These are phyloP conservation scores for Gavia stellata DNA, from an alignment of 2,113 vertebrate genomes.

Conservation along the genomic window DNA sequence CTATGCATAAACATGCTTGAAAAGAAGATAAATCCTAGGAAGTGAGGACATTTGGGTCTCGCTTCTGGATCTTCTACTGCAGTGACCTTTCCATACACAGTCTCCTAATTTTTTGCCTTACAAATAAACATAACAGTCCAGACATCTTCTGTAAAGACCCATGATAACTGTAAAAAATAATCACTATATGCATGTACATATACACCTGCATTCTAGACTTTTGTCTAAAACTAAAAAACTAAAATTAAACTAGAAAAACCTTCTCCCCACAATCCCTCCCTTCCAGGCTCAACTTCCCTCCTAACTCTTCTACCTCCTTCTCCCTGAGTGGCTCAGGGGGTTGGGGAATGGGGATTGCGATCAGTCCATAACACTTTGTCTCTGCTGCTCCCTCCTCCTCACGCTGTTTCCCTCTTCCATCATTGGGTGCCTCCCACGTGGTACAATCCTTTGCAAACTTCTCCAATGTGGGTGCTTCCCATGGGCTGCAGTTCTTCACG, in stretches of 20 bases:
- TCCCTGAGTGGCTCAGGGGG: accelerated
- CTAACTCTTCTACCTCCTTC: background rate
- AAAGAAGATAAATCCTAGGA: background rate
- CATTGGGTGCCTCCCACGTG: accelerated
- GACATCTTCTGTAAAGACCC: background rate
- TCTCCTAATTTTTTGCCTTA: background rate
- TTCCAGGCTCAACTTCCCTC: background rate
- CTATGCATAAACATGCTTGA: background rate
- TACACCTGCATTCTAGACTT: background rate
- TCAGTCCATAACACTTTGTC: background rate
- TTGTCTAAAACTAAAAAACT: background rate
- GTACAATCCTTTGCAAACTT: background rate
- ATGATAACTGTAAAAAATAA: background rate
- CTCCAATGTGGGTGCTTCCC: background rate
- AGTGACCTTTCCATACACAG: background rate
- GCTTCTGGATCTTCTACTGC: background rate
- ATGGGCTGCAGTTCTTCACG: background rate
- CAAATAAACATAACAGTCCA: background rate
- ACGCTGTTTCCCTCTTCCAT: background rate
- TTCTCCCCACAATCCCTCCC: background rate
- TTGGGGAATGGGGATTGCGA: background rate
- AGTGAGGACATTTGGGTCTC: background rate
- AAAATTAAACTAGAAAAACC: background rate
- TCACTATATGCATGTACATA: background rate
- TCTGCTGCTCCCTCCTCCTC: background rate